A percentile compares a stretch with the other conserved stretches of the same genome.
phyloP scores from a whole-genome alignment of 2,797 vertebrate species.

The Neomorphus geoffroyi region DNA sequence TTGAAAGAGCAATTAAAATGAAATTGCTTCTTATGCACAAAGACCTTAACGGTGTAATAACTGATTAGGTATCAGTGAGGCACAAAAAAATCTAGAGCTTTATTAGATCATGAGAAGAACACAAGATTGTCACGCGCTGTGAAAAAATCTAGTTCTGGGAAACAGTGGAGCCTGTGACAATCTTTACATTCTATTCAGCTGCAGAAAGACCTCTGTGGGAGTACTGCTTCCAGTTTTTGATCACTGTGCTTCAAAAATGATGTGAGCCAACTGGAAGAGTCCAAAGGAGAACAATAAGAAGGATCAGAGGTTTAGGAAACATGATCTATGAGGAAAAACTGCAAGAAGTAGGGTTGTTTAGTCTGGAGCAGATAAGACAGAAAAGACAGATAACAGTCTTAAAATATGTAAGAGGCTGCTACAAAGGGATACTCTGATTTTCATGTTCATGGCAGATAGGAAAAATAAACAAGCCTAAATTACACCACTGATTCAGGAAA shows the following conservation, averaged over 20 bases:
- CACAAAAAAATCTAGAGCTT: background rate
- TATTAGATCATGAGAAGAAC: background rate
- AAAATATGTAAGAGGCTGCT: background rate
- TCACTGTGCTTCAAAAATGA: background rate
- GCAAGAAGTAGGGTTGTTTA: constrained; percentile 28
- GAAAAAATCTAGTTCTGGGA: background rate
- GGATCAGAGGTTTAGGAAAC: background rate
- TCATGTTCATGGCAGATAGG: background rate
- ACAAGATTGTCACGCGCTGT: background rate
- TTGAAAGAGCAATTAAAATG: background rate
- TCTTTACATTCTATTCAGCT: background rate
- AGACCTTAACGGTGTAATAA: background rate
- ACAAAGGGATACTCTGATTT: background rate
- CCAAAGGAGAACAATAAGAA: background rate
- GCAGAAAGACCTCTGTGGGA: background rate
- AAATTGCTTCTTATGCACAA: background rate
- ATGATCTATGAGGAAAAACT: background rate
- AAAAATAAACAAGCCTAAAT: constrained; percentile 23
- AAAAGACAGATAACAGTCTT: background rate
- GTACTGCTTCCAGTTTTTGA: background rate
- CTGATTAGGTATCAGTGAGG: background rate
- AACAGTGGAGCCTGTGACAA: background rate
- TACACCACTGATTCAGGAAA: background rate
- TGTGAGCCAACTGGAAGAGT: background rate
- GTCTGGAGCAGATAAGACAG: constrained; percentile 16